Conservation (phyloP, 2,113 vertebrate genomes). For the Rhinogobius similis region DNA sequence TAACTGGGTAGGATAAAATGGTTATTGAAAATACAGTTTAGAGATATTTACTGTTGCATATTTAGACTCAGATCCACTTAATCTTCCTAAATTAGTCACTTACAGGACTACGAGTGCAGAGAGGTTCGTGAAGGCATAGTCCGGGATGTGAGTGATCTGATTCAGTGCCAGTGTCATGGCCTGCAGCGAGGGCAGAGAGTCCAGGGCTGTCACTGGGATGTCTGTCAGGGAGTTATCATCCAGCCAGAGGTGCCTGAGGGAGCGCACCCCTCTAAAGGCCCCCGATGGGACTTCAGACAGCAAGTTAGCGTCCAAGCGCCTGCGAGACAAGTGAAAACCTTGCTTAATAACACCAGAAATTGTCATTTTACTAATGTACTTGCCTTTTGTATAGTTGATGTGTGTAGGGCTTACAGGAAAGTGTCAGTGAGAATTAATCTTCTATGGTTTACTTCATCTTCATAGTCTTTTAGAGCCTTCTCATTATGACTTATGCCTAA, state of each 20-base stretch:
- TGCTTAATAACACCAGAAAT: slow-evolving; percentile 32
- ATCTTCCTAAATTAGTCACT: slow-evolving; percentile 58
- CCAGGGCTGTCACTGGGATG: slow-evolving; percentile 88
- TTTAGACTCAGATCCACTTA: neutral
- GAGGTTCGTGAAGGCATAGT: slow-evolving; percentile 92
- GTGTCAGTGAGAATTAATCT: slow-evolving; percentile 61
- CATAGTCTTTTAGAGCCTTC: slow-evolving; percentile 60
- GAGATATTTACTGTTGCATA: neutral
- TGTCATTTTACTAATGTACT: slow-evolving; percentile 26
- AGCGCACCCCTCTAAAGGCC: slow-evolving; percentile 86
- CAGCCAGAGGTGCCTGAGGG: slow-evolving; percentile 93
- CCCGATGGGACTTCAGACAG: slow-evolving; percentile 86
- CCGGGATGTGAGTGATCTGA: slow-evolving; percentile 87
- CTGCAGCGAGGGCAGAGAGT: slow-evolving; percentile 87
- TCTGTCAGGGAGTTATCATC: slow-evolving; percentile 91
- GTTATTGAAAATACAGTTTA: neutral
- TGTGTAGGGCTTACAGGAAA: slow-evolving; percentile 54
- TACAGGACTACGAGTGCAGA: slow-evolving; percentile 93
- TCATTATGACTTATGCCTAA: slow-evolving; percentile 82
- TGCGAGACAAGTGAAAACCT: slow-evolving; percentile 62
- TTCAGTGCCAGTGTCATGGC: slow-evolving; percentile 97
- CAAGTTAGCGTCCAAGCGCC: slow-evolving; percentile 94
- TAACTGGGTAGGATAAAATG: neutral
- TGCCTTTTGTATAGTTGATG: no score
- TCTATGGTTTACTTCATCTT: slow-evolving; percentile 60